These are phyloP conservation scores for Hirtodrosophila histrioides DNA, from an alignment of 2,888 invertebrate genomes.

Conservation along the genomic window DNA sequence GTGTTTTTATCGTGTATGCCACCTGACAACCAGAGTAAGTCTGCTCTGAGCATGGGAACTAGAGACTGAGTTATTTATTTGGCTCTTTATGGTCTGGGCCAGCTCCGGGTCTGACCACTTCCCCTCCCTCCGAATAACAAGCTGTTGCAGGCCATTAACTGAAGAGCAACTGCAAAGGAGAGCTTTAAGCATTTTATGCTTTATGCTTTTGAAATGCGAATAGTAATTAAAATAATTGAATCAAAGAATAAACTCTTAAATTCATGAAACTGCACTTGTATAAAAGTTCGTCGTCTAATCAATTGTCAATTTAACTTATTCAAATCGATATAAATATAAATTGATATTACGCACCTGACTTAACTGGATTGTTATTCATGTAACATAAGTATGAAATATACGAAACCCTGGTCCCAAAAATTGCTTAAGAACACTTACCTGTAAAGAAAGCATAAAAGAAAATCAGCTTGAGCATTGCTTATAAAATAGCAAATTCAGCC, in stretches of 20 bases:
- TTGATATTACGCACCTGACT: constrained; percentile 28
- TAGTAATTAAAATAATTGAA: too few species aligned
- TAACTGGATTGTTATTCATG: too few species aligned
- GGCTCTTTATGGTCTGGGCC: neutral
- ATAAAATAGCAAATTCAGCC: constrained; percentile 27
- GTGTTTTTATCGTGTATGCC: constrained; percentile 11
- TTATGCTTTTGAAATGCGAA: too few species aligned
- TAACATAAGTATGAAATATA: constrained; percentile 2
- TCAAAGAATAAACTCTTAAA: too few species aligned
- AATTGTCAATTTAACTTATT: too few species aligned
- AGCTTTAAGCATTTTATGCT: neutral
- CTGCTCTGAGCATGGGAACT: constrained; percentile 1
- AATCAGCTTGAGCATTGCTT: constrained; percentile 6
- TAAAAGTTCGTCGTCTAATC: too few species aligned
- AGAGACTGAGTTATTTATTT: constrained; percentile 6
- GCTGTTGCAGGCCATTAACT: constrained; percentile 24
- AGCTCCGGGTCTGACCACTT: constrained; percentile 4
- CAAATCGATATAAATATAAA: constrained; percentile 1
- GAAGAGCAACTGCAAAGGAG: constrained; percentile 16
- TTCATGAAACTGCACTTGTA: too few species aligned
- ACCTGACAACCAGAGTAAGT: constrained; percentile 21
- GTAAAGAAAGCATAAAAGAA: constrained; percentile 22
- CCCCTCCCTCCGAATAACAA: constrained; percentile 2
- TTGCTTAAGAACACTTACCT: constrained; percentile 40
- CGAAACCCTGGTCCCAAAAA: neutral